Conservation (phyloP, 2,888 invertebrate genomes). For the Drosophila engyochracea region DNA sequence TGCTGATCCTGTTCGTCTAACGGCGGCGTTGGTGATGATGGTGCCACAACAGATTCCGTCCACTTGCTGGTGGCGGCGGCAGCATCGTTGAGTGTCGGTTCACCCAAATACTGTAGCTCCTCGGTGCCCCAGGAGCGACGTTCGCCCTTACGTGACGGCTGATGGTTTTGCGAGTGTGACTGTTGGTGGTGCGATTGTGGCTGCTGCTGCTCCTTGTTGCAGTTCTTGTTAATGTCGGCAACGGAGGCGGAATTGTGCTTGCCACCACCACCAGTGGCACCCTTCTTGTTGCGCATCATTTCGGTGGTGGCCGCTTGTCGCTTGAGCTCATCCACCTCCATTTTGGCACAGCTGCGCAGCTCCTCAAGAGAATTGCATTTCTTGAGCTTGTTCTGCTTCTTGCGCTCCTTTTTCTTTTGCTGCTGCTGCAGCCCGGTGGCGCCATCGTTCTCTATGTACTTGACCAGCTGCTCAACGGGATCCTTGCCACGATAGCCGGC, state of each 20-base stretch:
- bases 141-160: slow-evolving; percentile 83
- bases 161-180: slow-evolving; percentile 5
- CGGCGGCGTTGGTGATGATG: slow-evolving; percentile 29
- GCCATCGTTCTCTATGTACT: slow-evolving; percentile 90
- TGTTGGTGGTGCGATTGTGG: slow-evolving; percentile 30
- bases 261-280: slow-evolving; percentile 12
- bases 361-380: slow-evolving; percentile 93
- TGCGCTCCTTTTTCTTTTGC: slow-evolving; percentile 86
- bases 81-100: slow-evolving; percentile 31
- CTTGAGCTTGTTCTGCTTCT: slow-evolving; percentile 86
- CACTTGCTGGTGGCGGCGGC: slow-evolving; percentile 15
- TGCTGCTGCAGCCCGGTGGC: slow-evolving; percentile 46
- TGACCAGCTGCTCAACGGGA: slow-evolving; percentile 91
- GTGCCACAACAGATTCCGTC: slow-evolving; percentile 16
- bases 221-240: slow-evolving; percentile 80
- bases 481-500: slow-evolving; percentile 93
- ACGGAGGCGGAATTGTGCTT: slow-evolving; percentile 79
- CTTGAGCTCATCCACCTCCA: slow-evolving; percentile 89
- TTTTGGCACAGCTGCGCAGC: slow-evolving; percentile 90
- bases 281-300: slow-evolving; percentile 79
- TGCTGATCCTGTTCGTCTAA: slow-evolving; percentile 8
- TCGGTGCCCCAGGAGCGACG: slow-evolving; percentile 90
- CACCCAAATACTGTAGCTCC: slow-evolving; percentile 86
- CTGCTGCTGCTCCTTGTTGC: slow-evolving; percentile 52
- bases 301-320: slow-evolving; percentile 81